Evolutionary conservation across 1,140 invertebrate species (phyloP).

Genomic region (Eriocheir sinensis): DNA sequence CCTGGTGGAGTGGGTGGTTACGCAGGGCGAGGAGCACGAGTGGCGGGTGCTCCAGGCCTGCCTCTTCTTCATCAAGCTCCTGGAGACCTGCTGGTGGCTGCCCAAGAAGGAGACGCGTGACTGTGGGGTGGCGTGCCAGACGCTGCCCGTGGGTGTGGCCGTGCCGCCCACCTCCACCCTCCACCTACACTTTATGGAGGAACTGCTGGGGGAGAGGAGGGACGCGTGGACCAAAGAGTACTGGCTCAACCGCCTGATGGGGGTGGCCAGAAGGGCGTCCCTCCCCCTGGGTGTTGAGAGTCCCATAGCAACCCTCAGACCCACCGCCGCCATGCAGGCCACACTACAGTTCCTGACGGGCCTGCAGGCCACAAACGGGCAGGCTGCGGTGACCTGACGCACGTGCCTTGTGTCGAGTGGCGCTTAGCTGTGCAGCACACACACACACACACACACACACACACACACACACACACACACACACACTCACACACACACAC

Average conservation of each 20-base stretch:
- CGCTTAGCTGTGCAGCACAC: background rate
- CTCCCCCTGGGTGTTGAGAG: background rate
- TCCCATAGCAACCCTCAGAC: background rate
- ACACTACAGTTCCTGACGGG: background rate
- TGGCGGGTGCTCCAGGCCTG: slow-evolving; percentile 50
- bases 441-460: background rate
- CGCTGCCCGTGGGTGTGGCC: slow-evolving; percentile 55
- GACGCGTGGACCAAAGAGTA: slow-evolving; percentile 25
- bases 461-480: slow-evolving; percentile 42
- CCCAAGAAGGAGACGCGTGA: slow-evolving; percentile 57
- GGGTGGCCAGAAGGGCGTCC: background rate
- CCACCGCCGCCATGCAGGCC: background rate
- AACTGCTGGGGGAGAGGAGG: slow-evolving; percentile 1
- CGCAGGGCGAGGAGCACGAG: slow-evolving; percentile 36
- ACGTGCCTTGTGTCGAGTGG: background rate
- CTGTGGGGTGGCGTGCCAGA: slow-evolving; percentile 39
- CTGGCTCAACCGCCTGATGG: background rate
- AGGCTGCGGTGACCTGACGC: background rate
- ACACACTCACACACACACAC: background rate
- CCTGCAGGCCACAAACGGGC: background rate
- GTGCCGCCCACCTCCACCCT: slow-evolving; percentile 32
- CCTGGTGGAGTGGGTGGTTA: slow-evolving; percentile 18
- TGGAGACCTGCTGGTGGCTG: slow-evolving; percentile 66
- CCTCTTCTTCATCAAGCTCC: slow-evolving; percentile 54
- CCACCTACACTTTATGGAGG: slow-evolving; percentile 49